Percentiles rank a stretch among this genome's conserved stretches.
phyloP scores from a whole-genome alignment of 2,797 vertebrate species.

The Scarus forsteni region DNA sequence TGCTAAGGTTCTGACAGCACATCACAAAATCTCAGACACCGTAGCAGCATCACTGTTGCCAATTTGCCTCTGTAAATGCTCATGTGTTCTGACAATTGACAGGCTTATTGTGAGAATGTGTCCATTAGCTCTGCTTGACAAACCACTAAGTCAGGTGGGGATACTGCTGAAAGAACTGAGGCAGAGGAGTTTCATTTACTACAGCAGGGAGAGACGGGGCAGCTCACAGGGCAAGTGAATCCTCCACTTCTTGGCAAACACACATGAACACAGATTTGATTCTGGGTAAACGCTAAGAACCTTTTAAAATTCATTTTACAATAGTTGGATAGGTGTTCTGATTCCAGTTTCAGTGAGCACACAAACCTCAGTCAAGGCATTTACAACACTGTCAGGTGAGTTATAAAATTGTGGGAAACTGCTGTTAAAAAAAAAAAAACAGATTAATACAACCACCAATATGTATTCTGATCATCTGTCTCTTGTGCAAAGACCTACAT shows the following conservation, averaged over 20 bases:
- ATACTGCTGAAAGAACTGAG: slow-evolving; percentile 63
- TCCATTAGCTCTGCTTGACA: slow-evolving; percentile 64
- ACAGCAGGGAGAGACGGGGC: slow-evolving; percentile 49
- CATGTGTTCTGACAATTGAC: slow-evolving; percentile 52
- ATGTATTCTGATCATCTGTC: too few relatives aligned
- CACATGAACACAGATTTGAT: slow-evolving; percentile 26
- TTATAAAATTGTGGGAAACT: too few relatives aligned
- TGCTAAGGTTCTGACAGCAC: slow-evolving; percentile 45
- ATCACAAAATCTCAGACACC: slow-evolving; percentile 44
- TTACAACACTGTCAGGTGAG: too few relatives aligned
- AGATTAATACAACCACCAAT: too few relatives aligned
- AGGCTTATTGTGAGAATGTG: slow-evolving; percentile 44
- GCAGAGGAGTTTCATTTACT: slow-evolving; percentile 64
- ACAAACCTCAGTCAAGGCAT: too few relatives aligned
- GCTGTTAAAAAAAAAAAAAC: too few relatives aligned
- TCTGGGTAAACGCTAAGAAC: slow-evolving; percentile 52
- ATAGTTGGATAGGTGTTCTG: too few relatives aligned
- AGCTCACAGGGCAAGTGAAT: slow-evolving; percentile 53
- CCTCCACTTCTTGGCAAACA: slow-evolving; percentile 35
- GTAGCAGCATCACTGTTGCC: slow-evolving; percentile 40
- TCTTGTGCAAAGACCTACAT: too few relatives aligned
- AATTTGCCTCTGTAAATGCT: slow-evolving; percentile 54
- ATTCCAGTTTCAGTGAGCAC: too few relatives aligned
- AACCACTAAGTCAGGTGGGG: slow-evolving; percentile 65
- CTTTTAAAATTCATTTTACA: background rate